Percentiles rank a stretch among this genome's conserved stretches.
Conservation (phyloP, 2,888 invertebrate species). For the Teleogryllus oceanicus region DNA sequence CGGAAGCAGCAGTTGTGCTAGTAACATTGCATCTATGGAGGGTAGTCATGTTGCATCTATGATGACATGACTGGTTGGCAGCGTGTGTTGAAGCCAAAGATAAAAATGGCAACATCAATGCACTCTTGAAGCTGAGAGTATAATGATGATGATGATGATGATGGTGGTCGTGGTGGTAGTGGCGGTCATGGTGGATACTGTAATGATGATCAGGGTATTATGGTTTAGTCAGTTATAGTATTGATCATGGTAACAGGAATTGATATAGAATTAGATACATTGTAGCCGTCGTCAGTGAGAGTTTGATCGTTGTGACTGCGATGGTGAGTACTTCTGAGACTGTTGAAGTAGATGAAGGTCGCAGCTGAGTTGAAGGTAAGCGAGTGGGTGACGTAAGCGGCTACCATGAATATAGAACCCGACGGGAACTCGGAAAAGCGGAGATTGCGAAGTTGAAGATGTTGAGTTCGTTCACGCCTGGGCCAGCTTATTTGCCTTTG, state of each 20-base stretch:
- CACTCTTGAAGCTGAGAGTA: too few relatives aligned
- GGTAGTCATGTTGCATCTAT: too few relatives aligned
- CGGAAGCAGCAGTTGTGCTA: background rate
- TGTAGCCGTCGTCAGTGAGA: background rate
- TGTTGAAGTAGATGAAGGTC: background rate
- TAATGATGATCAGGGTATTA: background rate
- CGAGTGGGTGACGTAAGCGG: too few relatives aligned
- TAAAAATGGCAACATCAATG: too few relatives aligned
- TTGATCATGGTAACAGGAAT: background rate
- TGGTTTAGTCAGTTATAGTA: background rate
- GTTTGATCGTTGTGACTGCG: background rate
- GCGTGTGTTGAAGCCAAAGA: too few relatives aligned
- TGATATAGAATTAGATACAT: background rate
- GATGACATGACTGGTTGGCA: too few relatives aligned
- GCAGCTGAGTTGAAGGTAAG: background rate
- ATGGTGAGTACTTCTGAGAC: background rate
- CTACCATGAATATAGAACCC: background rate
- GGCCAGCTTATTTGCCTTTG: background rate
- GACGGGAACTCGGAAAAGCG: background rate
- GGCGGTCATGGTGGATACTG: background rate
- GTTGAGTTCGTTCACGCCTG: too few relatives aligned
- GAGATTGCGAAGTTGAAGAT: too few relatives aligned
- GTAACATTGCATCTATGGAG: too few relatives aligned
- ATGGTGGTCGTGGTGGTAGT: background rate
- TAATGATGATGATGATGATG: too few relatives aligned